Conservation (phyloP, 2,888 invertebrate species). For the Lydus trimaculatus region DNA sequence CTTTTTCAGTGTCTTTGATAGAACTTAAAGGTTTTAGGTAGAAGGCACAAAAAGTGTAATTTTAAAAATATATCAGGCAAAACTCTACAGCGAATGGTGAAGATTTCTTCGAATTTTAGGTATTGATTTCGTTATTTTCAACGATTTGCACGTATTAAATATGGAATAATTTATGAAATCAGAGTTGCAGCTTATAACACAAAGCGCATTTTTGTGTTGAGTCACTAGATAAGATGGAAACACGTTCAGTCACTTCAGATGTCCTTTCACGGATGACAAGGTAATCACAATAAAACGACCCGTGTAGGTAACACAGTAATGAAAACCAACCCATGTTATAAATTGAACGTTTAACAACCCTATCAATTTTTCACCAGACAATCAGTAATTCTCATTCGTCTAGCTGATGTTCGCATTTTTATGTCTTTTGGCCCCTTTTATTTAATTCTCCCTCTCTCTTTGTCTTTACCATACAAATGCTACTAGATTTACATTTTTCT, state of each 20-base stretch:
- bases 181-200: neutral
- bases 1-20: neutral
- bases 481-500: slow-evolving; percentile 16
- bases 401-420: slow-evolving; percentile 37
- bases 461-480: slow-evolving; percentile 18
- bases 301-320: slow-evolving; percentile 46
- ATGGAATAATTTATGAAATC: neutral
- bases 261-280: slow-evolving; percentile 36
- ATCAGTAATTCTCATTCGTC: slow-evolving; percentile 45
- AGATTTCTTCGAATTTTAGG: too few species aligned
- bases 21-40: neutral
- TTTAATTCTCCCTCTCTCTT: slow-evolving; percentile 36
- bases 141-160: neutral
- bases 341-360: slow-evolving; percentile 50
- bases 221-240: slow-evolving; percentile 34
- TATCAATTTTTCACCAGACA: slow-evolving; percentile 51
- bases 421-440: slow-evolving; percentile 20
- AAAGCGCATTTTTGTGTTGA: slow-evolving; percentile 22
- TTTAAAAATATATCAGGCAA: too few species aligned
- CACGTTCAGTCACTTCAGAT: slow-evolving; percentile 30
- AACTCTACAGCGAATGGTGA: too few species aligned
- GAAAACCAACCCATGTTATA: slow-evolving; percentile 48
- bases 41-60: neutral
- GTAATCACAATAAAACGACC: slow-evolving; percentile 49
- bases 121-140: neutral